Conservation (phyloP, 1,140 invertebrate species). For the Calycopis cecrops region DNA sequence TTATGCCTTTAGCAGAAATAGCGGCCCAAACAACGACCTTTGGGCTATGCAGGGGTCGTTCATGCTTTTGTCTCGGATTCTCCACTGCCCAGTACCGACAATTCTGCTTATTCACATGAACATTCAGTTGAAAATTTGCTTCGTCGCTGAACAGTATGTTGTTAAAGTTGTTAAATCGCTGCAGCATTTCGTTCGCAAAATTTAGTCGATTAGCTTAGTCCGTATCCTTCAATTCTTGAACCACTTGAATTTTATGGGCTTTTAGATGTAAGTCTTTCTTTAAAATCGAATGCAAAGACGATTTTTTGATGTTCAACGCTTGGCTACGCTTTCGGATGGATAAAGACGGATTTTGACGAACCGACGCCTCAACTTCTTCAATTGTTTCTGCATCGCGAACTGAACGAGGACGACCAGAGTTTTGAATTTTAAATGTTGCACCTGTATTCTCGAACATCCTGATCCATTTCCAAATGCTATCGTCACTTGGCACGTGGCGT, state of each 20-base stretch:
- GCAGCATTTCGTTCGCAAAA: too few species aligned
- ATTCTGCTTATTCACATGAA: conserved; percentile 19
- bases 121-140: conserved; percentile 15
- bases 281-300: too few species aligned
- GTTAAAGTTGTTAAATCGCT: too few species aligned
- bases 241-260: too few species aligned
- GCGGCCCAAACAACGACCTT: conserved; percentile 36
- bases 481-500: conserved; percentile 20
- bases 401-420: conserved; percentile 20
- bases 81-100: conserved; percentile 9
- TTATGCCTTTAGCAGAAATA: too few species aligned
- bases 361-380: conserved; percentile 8
- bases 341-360: too few species aligned
- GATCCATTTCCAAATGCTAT: conserved; percentile 20
- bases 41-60: too few species aligned
- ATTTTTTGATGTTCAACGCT: too few species aligned
- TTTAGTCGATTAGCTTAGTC: too few species aligned
- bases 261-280: too few species aligned
- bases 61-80: conserved; percentile 17
- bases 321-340: neutral
- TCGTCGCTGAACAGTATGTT: conserved; percentile 2
- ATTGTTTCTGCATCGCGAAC: conserved; percentile 15
- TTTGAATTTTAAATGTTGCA: conserved; percentile 20
- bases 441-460: conserved; percentile 18
- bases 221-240: too few species aligned